phyloP scores from a whole-genome alignment of 1,140 invertebrate species.

The Lutraria rhynchaena region DNA sequence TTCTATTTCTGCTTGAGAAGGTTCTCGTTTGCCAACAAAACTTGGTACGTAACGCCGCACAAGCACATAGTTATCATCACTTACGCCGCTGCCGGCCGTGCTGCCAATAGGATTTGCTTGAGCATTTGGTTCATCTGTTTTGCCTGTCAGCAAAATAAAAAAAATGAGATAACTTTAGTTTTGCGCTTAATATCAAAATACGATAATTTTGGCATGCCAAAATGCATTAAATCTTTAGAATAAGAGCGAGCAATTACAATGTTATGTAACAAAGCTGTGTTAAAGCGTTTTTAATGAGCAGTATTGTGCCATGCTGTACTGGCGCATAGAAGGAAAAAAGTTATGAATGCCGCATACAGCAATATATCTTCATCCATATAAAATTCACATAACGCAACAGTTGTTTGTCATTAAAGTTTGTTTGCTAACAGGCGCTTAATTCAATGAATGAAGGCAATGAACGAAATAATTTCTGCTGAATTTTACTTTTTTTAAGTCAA shows the following conservation, averaged over 20 bases:
- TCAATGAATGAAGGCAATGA: no score
- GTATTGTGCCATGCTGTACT: not conserved
- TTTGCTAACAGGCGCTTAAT: no score
- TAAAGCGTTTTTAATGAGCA: not conserved
- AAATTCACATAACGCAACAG: no score
- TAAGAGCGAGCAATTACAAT: not conserved
- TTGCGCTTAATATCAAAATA: not conserved
- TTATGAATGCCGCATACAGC: no score
- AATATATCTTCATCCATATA: no score
- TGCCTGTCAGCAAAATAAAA: conserved; percentile 55
- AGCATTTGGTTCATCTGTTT: conserved; percentile 47
- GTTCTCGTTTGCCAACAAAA: conserved; percentile 55
- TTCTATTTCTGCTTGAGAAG: conserved; percentile 10
- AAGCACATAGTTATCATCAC: conserved; percentile 21
- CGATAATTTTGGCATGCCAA: not conserved
- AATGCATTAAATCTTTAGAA: not conserved
- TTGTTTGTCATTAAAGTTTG: no score
- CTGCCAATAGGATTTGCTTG: conserved; percentile 25
- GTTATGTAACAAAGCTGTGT: not conserved
- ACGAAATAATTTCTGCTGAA: no score
- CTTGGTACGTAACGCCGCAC: conserved; percentile 55
- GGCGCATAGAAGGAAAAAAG: not conserved
- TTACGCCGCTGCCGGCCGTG: conserved; percentile 10
- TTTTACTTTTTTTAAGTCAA: no score
- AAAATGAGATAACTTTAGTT: conserved; percentile 6